Base-by-base conservation (phyloP, 2,888 invertebrate genomes). In the Tyria jacobaeae region DNA sequence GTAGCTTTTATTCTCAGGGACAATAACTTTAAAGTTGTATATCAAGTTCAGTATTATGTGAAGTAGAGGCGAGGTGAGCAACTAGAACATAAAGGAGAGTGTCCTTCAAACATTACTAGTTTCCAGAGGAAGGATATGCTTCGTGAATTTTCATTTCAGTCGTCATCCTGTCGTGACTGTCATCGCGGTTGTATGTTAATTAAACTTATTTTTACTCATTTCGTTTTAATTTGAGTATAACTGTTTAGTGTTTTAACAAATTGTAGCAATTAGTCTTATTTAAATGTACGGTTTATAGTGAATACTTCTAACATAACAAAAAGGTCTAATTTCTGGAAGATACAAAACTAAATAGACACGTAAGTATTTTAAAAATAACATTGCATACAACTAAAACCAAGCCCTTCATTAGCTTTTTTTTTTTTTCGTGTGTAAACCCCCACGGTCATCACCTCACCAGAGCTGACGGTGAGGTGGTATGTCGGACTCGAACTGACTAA, bases 51-150 rank as follows among this genome's bases (percentile, higher is more conserved):
- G 49, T 55, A 51, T 68, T 57, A 51, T 56, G 56, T 63, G 71
- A 66, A 65, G 69, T 70, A 66, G 62, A 59, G 65, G 77, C 88
- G 86, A 92, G 90, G 91, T 91, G 88, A 91, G 81, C 92, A 89
- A 90, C 81, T 89, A 81, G 83, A 78, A 84, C 82, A 91, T 85
- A 90, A 90, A 89, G 86, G 85, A 88, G 84, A 86, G 86, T 81
- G 91, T 92, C 93, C 92, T 93, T 93, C 90, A 89, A n/a, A 71
- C 70, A 70, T 67, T 70, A 83, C 83, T 87, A 77, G 84, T 81
- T 83, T 83, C 69, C 79, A 79, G 71, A 80, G 78, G 87, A 88
- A 88, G 90, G 89, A 90, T 87, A 87, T 82, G 83, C 79, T 82
- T 78, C 65, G 80, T 80, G 68, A 83, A 83, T 88, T 89, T 87